Base-by-base conservation (phyloP, 2,113 vertebrate genomes). In the Glaucidium brasilianum region DNA sequence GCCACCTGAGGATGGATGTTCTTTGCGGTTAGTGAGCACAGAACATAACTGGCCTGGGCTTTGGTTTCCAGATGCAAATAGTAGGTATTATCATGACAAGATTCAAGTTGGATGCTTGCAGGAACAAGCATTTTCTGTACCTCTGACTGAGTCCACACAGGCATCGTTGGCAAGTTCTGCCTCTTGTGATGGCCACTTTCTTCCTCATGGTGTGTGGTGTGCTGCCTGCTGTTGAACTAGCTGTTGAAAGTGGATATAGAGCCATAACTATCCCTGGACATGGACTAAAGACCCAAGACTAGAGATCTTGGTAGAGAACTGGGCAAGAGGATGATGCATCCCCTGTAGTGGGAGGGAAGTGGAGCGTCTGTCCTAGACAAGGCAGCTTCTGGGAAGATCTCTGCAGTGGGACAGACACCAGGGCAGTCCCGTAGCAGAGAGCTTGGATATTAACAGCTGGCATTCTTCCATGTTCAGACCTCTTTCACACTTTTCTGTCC, bases 1-100 rank as follows among this genome's bases (percentile, higher is more conserved):
- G 10, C 26, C 22, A 4, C 35, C 16, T 0, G 0, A 78, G 73
- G 10, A 6, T n/a, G 56, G 32, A 47, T 5, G 27, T 5, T 55
- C 26, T 39, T 29, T 47, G 39, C 87, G 58, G 30, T 52, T 58
- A 37, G 66, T 20, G 72, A 68, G 49, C 49, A 30, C n/a, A 74
- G 90, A 52, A 9, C 4, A 4, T 6, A 26, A 21, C 55, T 81
- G 55, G 13, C 32, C 45, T 37, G 29, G 79, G 29, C 53, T 55
- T 20, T 74, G 76, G 23, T 29, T 71, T 81, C 64, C 56, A 39
- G 72, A 4, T 43, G 58, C 67, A 45, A 39, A 43, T 47, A 6
- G 34, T 6, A 21, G 59, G 18, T 74, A 7, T 47, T 63, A 7
- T 0, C 52, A 56, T 39, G 49, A 8, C 5, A 6, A 63, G 14